Conservation (phyloP, 2,113 vertebrate species). For the Verasper variegatus region DNA sequence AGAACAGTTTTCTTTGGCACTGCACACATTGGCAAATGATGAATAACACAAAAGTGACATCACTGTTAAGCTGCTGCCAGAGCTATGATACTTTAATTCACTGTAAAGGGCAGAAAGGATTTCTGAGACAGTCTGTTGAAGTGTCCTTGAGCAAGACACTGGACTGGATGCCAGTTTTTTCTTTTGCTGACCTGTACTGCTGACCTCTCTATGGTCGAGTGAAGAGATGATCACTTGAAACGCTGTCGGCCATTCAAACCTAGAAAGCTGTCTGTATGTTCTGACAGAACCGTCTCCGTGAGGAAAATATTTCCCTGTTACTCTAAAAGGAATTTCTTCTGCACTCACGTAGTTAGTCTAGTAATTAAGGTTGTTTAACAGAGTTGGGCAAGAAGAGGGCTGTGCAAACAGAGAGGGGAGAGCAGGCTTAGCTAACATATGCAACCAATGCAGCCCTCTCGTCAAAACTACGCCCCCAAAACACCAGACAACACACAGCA, state of each 20-base stretch:
- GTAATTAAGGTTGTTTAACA: background rate
- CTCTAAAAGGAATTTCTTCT: background rate
- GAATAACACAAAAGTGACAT: slow-evolving; percentile 44
- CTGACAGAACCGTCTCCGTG: no score
- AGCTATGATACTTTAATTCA: slow-evolving; percentile 36
- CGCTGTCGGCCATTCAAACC: background rate
- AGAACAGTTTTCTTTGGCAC: slow-evolving; percentile 25
- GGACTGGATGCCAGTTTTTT: background rate
- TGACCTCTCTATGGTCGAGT: no score
- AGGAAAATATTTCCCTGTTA: no score
- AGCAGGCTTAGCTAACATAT: background rate
- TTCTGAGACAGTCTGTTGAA: background rate
- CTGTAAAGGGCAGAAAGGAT: slow-evolving; percentile 27
- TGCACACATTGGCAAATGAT: slow-evolving; percentile 22
- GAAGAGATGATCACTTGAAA: no score
- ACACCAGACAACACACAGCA: no score
- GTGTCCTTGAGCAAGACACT: slow-evolving; percentile 47
- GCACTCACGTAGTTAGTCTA: background rate
- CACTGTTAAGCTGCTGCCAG: slow-evolving; percentile 21
- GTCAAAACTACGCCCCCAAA: no score
- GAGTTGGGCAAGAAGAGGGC: background rate
- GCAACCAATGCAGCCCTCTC: no score
- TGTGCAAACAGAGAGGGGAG: background rate
- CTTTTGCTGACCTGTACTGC: no score
- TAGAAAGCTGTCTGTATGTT: background rate